Conservation (phyloP, 2,888 invertebrate genomes). For the Seladonia tumulorum region DNA sequence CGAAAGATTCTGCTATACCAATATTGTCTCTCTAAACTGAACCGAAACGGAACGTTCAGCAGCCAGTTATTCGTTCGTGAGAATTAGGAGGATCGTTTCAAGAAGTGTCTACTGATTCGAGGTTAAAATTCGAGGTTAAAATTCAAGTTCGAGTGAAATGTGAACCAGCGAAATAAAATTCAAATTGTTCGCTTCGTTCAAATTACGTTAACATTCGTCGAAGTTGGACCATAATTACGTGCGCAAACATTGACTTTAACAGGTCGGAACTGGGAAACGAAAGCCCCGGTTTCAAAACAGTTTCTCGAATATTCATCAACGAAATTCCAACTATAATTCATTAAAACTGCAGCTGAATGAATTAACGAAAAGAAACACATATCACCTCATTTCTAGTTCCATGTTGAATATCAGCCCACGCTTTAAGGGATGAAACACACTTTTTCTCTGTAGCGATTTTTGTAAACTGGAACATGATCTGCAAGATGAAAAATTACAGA, state of each 20-base stretch:
- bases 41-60: background rate
- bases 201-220: background rate
- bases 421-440: too few relatives aligned
- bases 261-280: background rate
- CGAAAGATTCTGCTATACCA: background rate
- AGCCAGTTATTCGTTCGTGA: background rate
- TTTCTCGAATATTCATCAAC: background rate
- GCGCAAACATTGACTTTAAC: background rate
- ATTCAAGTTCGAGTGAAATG: background rate
- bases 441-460: background rate
- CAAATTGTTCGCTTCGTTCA: too few relatives aligned
- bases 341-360: background rate
- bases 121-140: background rate
- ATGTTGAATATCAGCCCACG: too few relatives aligned
- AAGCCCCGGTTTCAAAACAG: background rate
- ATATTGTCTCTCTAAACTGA: background rate
- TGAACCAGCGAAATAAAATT: background rate
- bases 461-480: background rate
- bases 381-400: too few relatives aligned
- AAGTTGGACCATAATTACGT: background rate
- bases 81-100: background rate
- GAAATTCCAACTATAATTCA: background rate
- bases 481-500: background rate
- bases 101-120: background rate
- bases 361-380: background rate